These are phyloP conservation scores for Gymnobelideus leadbeateri DNA, from an alignment of 2,113 vertebrate genomes.

Conservation along the genomic window DNA sequence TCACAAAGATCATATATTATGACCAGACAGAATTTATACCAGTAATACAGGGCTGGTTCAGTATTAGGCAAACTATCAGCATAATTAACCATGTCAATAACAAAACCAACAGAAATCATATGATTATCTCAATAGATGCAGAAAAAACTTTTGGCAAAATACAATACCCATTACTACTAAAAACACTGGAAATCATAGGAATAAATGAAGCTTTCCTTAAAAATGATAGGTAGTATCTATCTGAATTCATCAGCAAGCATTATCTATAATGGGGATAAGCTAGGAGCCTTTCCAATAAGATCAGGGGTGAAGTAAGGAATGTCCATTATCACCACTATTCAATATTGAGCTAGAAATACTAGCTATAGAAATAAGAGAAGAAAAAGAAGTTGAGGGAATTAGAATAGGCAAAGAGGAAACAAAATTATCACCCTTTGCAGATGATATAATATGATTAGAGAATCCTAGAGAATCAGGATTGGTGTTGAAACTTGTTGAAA, in stretches of 20 bases:
- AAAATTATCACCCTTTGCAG: too few relatives aligned
- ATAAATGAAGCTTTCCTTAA: neutral
- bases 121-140: neutral
- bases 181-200: neutral
- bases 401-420: too few relatives aligned
- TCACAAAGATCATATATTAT: neutral
- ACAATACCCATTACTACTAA: too few relatives aligned
- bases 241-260: neutral
- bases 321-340: neutral
- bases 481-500: too few relatives aligned
- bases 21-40: neutral
- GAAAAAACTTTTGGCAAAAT: neutral
- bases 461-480: too few relatives aligned
- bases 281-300: neutral
- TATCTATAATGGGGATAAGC: neutral
- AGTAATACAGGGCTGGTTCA: neutral
- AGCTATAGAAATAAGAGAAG: too few relatives aligned
- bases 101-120: neutral
- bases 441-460: too few relatives aligned
- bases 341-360: too few relatives aligned
- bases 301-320: neutral
- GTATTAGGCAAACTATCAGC: neutral
- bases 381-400: too few relatives aligned
- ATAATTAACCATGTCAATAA: neutral
- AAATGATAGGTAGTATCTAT: neutral